Evolutionary conservation across 2,797 vertebrate species (phyloP), one percentile per base, ranked within the genome.

Genomic region (Pogoniulus pusillus): DNA sequence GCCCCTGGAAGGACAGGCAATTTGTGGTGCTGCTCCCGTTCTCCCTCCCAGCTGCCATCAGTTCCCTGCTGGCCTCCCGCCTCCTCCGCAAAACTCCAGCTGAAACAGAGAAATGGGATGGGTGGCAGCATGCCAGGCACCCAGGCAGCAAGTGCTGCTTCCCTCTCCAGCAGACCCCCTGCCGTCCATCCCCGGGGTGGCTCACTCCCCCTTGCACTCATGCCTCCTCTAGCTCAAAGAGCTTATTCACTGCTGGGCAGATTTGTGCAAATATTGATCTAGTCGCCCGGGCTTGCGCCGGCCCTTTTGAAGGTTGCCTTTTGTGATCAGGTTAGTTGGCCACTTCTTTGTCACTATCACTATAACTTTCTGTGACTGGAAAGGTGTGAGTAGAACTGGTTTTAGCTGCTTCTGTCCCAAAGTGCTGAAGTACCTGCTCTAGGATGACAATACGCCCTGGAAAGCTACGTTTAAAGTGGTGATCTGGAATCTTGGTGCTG

Each of bases 31-130:
- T 24, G 85, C 80, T 91, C 64, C 66, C 57, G 63, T 90, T 83
- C 93, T 85, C 66, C 77, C 49, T 87, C 70, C 55, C 68, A 86
- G 53, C 59, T 8, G 0, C 82, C 83, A 54, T 83, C 68, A 10
- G 35, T 29, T 91, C 78, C 89, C 87, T 2, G 41, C 86, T 85
- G 87, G 68, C 78, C 84, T 90, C 79, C 82, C 2, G 19, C 89
- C 85, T 73, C 47, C 39, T 47, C 78, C 82, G 34, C 17, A 77
- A 62, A 78, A 14, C 69, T 65, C 68, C 54, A 64, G 65, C 83
- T 91, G 93, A 91, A 95, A 92, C 81, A 84, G 88, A 94, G 93
- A 91, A 72, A 89, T 15, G 32, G 51, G 78, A 77, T 92, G 85
- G 70, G 83, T 92, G 90, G 93, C 93, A 85, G 76, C 1, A 0